These are phyloP conservation scores for Perodicticus potto DNA, from an alignment of 2,797 vertebrate species.

Conservation along the genomic window DNA sequence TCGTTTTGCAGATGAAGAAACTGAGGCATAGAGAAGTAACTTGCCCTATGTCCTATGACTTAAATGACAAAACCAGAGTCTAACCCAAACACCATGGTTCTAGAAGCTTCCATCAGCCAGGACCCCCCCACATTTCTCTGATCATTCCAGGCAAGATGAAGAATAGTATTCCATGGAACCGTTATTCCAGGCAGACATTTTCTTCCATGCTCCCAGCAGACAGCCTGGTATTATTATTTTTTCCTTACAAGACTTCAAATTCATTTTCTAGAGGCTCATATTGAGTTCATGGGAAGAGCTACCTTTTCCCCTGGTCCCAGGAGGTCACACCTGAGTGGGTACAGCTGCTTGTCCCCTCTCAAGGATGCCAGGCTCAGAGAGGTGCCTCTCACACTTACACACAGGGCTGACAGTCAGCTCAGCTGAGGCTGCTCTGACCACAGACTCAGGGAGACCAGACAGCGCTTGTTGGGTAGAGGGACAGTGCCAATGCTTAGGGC, in stretches of 20 bases:
- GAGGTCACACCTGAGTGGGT: not conserved
- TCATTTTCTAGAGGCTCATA: not conserved
- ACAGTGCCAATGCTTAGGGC: slow-evolving; percentile 82
- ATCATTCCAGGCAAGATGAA: not conserved
- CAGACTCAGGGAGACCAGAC: slow-evolving; percentile 50
- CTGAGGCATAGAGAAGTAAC: not conserved
- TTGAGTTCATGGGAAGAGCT: not conserved
- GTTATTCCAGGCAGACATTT: not conserved
- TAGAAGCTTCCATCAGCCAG: slow-evolving; percentile 2
- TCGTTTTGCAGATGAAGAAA: slow-evolving; percentile 46
- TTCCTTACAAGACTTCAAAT: not conserved
- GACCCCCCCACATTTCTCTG: not conserved
- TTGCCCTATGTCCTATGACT: not conserved
- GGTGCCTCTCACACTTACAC: not conserved
- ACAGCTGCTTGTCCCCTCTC: not conserved
- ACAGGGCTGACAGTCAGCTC: not conserved
- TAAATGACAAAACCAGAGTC: not conserved
- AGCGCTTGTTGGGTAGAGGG: slow-evolving; percentile 78
- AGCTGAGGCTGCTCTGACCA: slow-evolving; percentile 65
- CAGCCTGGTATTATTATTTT: not conserved
- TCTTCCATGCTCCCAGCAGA: not conserved
- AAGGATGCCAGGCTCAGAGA: not conserved
- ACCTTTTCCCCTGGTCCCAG: not conserved
- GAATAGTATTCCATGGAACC: not conserved
- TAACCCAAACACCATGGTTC: not conserved